phyloP scores from a whole-genome alignment of 2,888 invertebrate species.

The Tholera decimalis region DNA sequence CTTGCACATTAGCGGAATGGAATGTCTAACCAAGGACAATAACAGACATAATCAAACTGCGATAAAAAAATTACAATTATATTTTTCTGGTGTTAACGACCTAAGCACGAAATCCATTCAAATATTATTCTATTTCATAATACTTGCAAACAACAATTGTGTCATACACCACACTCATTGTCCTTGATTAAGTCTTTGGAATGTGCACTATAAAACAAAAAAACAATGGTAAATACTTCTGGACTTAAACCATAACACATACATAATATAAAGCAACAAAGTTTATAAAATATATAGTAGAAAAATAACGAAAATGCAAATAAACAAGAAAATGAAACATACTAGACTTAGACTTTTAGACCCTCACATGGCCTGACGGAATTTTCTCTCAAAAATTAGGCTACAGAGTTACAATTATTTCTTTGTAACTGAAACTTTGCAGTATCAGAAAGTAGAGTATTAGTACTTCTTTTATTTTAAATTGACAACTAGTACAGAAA shows the following conservation, averaged over 20 bases:
- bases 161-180: neutral
- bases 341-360: too few relatives aligned
- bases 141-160: neutral
- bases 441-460: neutral
- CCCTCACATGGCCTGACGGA: too few relatives aligned
- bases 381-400: neutral
- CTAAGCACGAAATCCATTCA: too few relatives aligned
- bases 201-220: constrained; percentile 33
- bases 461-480: neutral
- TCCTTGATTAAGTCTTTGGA: constrained; percentile 40
- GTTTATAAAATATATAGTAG: neutral
- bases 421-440: constrained; percentile 5
- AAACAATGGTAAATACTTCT: constrained; percentile 19
- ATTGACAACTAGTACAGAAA: neutral
- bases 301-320: constrained; percentile 15
- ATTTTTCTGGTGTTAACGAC: neutral
- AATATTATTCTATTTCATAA: neutral
- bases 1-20: constrained; percentile 34
- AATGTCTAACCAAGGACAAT: constrained; percentile 16
- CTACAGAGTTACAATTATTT: neutral
- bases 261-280: neutral
- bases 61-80: neutral
- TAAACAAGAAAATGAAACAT: neutral
- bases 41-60: neutral
- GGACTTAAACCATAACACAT: constrained; percentile 18